Conservation (phyloP, 2,888 invertebrate genomes). For the Apodemia duryi region DNA sequence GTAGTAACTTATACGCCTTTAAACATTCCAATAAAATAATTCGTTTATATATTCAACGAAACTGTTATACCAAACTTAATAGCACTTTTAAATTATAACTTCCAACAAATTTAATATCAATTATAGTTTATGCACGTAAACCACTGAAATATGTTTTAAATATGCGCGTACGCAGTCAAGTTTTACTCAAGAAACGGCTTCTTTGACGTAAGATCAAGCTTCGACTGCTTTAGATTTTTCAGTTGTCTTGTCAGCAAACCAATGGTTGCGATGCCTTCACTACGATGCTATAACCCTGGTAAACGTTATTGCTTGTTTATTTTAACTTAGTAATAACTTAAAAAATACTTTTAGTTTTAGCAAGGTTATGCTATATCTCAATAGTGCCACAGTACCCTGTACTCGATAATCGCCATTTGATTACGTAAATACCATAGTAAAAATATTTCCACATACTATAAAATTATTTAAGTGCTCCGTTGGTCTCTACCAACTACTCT, state of each 20-base stretch:
- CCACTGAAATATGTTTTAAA: constrained; percentile 7
- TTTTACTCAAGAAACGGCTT: not conserved
- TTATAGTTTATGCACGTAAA: constrained; percentile 12
- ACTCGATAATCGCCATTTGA: not conserved
- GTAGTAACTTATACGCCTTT: constrained; percentile 4
- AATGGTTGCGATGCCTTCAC: constrained; percentile 2
- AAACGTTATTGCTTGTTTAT: not conserved
- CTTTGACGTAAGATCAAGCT: not conserved
- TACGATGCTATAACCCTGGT: not conserved
- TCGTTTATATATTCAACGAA: not conserved
- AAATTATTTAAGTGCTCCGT: no score
- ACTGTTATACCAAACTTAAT: constrained; percentile 1
- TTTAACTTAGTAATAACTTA: not conserved
- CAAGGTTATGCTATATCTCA: constrained; percentile 1
- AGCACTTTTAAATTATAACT: constrained; percentile 6
- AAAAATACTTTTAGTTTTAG: constrained; percentile 1
- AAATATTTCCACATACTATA: no score
- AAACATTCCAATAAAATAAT: constrained; percentile 12
- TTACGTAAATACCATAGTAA: not conserved
- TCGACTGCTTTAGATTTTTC: not conserved
- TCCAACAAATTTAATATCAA: not conserved
- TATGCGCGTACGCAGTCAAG: constrained; percentile 6
- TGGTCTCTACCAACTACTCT: no score
- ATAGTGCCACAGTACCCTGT: not conserved
- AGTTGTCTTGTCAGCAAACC: constrained; percentile 3